Evolutionary conservation across 2,888 invertebrate genomes (phyloP).

Genomic region (Sarcophaga subvicina): DNA sequence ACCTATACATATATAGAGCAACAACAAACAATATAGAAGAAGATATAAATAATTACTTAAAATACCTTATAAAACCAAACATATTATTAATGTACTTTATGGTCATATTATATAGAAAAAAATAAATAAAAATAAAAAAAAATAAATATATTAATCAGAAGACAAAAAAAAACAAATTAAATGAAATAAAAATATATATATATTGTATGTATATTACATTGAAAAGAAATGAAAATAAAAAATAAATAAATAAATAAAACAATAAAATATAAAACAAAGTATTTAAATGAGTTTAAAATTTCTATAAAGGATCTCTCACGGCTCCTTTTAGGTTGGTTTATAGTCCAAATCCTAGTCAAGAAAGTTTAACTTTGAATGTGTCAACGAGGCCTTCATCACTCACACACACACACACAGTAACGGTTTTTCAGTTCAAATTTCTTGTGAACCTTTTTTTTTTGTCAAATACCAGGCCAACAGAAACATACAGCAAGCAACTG

Average conservation of each 20-base stretch:
- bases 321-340: too few relatives aligned
- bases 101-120: constrained; percentile 41
- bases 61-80: not conserved
- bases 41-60: not conserved
- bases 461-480: too few relatives aligned
- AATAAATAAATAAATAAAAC: not conserved
- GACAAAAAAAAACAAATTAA: not conserved
- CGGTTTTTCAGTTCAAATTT: too few relatives aligned
- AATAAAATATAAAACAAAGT: not conserved
- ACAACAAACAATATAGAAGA: constrained; percentile 7
- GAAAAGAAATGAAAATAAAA: constrained; percentile 35
- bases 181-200: constrained; percentile 10
- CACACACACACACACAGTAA: too few relatives aligned
- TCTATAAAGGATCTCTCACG: too few relatives aligned
- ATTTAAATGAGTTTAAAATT: not conserved
- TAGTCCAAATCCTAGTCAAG: too few relatives aligned
- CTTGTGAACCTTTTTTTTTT: too few relatives aligned
- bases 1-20: constrained; percentile 23
- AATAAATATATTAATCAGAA: constrained; percentile 33
- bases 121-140: not conserved
- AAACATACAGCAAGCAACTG: too few relatives aligned
- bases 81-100: constrained; percentile 42
- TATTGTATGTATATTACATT: constrained; percentile 59
- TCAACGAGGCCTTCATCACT: too few relatives aligned
- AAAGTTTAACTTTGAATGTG: too few relatives aligned